Evolutionary conservation across 2,888 invertebrate species (phyloP), one percentile per base, ranked within the genome.

Genomic region (Caenorhabditis macrosperma): DNA sequence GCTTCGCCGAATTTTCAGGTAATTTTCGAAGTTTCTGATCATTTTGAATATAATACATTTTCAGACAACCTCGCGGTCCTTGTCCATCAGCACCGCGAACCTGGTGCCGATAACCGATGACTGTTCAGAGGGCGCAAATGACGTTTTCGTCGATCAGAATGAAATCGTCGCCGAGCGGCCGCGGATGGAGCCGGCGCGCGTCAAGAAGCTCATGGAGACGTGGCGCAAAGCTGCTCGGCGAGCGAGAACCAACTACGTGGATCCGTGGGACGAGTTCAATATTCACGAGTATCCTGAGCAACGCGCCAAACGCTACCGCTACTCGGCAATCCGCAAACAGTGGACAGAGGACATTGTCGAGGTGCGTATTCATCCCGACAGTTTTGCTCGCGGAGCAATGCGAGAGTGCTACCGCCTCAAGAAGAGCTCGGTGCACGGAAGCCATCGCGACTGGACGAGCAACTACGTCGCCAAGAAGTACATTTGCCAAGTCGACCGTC

Each of bases 381-480:
- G 92, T 24, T 93, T 93, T 88, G 91, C 92, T 78, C 91, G 91
- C 82, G 93, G 93, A 71, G 93, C 93, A 17, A 93, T 93, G 93
- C 88, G 93, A 83, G 91, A 92, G 84, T 93, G 93, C 85, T 93
- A 90, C 88, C 90, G 93, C 77, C 86, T 93, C 92, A 88, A 88
- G 92, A 91, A 92, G 92, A 72, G 85, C 30, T 84, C 86, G n/a
- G 60, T 90, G 24, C 55, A 48, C 15, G 91, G 92, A 84, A 84
- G 88, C 9, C 88, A 90, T 26, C 28, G 33, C 2, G 92, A 91
- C 81, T 93, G 93, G 93, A 90, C 89, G 9, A 91, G 91, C 67
- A 93, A 93, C 88, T 93, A 93, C 87, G 93, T 93, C 63, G 93
- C 93, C 35, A 93, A 93, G 86, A 86, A 90, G 17, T 93, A 93